Evolutionary conservation across 2,888 invertebrate genomes (phyloP), one percentile per base, ranked within the genome.

Genomic region (Lordiphosa andalusiaca): DNA sequence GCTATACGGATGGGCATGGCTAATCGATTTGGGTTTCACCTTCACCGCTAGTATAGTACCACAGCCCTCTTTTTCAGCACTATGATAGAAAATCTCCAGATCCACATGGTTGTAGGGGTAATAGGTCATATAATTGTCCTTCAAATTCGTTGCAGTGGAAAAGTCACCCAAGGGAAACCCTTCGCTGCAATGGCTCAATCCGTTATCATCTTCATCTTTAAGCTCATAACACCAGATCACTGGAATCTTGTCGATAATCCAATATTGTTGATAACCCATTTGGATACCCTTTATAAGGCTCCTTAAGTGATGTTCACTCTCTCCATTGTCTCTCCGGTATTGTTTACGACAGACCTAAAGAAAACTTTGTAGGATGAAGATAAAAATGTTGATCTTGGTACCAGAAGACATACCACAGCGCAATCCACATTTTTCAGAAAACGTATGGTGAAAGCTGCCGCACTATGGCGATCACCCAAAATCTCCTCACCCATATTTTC

Each of bases 401-500:
- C 10, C n/a, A 6, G 6, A n/a, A 12, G 16, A 1, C 38, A n/a
- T 49, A 91, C 90, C 71, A 84, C 65, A 53, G 90, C 89, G 88
- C 95, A 95, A 6, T 91, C 91, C 23, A 91, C 89, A 87, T 94
- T 91, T 86, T 95, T 93, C 73, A 94, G 90, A 89, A 98, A 99
- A 73, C 93, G 92, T 38, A 98, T 94, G 89, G 94, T 93, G 86
- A 99, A 99, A 0, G 95, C 95, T 50, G 98, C 98, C 0, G 98
- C 96, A 53, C 97, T 91, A 86, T 99, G 99, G 84, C 99, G 92
- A 91, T 99, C 99, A n/a, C 99, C 99, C 89, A 99, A 99, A 0
- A 99, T 96, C 38, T 99, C 98, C 91, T 99, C 99, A 0, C 99
- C 99, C 50, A 99, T 92, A 87, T 99, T 99, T 90, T 99, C 99